Percentiles rank a stretch among this genome's conserved stretches.
These are phyloP conservation scores for Neoascia interrupta DNA, from an alignment of 2,888 invertebrate species.

Conservation along the genomic window DNA sequence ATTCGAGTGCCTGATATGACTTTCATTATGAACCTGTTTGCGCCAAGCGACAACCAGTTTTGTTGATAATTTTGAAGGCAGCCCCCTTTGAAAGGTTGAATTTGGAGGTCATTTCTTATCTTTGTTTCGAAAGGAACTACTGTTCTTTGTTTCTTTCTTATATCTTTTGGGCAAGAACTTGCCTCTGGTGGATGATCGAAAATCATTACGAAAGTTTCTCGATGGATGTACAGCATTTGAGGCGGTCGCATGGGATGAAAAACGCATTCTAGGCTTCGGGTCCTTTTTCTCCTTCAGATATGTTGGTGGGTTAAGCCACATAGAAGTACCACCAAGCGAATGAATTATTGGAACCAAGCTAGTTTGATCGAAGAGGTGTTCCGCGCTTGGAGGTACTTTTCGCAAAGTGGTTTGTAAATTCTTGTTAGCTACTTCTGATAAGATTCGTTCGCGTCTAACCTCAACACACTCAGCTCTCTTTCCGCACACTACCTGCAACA, in stretches of 20 bases:
- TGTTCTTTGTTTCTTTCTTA: not conserved
- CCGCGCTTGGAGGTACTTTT: not conserved
- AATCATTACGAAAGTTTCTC: not conserved
- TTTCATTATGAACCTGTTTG: not conserved
- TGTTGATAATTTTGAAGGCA: not conserved
- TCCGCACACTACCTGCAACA: no score
- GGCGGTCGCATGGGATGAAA: not conserved
- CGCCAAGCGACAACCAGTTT: slow-evolving; percentile 2
- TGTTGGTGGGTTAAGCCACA: not conserved
- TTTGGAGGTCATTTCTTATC: not conserved
- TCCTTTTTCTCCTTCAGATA: not conserved
- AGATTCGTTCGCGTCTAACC: no score
- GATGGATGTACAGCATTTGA: not conserved
- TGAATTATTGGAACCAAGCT: not conserved
- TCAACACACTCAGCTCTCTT: no score
- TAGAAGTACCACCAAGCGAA: not conserved
- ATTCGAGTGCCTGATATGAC: not conserved
- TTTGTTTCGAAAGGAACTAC: slow-evolving; percentile 9
- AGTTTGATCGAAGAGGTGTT: not conserved
- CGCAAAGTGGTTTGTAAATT: not conserved
- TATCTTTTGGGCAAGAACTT: not conserved
- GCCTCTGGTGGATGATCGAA: not conserved
- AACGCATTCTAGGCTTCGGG: not conserved
- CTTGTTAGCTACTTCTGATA: no score
- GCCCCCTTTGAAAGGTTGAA: not conserved